Percentiles rank a stretch among this genome's conserved stretches.
Conservation (phyloP, 37 sponge, comb jelly and placozoan species). For the Beroe ovata region DNA sequence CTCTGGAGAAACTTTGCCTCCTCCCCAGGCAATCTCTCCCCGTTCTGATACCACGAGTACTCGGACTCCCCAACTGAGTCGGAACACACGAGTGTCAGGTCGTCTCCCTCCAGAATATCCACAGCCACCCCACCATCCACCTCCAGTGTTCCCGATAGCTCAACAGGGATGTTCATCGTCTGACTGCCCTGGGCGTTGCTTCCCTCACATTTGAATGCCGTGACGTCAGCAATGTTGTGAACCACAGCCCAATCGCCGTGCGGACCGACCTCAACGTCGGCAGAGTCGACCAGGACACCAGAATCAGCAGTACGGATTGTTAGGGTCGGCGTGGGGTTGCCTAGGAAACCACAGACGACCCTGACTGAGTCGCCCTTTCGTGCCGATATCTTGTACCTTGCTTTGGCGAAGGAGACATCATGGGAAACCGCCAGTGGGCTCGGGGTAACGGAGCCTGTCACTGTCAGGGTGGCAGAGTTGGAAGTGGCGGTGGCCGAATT, state of each 20-base stretch:
- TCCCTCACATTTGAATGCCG: slow-evolving; percentile 28
- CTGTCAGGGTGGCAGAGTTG: not conserved
- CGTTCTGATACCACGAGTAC: slow-evolving; percentile 23
- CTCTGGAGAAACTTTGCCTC: not conserved
- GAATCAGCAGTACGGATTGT: not conserved
- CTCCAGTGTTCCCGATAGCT: slow-evolving; percentile 12
- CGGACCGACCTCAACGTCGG: not conserved
- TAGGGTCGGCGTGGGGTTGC: slow-evolving; percentile 34
- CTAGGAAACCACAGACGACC: slow-evolving; percentile 45
- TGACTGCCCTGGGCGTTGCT: not conserved
- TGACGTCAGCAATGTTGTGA: not conserved
- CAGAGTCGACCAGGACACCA: not conserved
- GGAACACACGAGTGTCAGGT: slow-evolving; percentile 2
- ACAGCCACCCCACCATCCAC: slow-evolving; percentile 18
- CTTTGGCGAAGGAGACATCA: slow-evolving; percentile 28
- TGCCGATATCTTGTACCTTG: slow-evolving; percentile 25
- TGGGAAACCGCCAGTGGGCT: not conserved
- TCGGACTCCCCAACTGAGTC: not conserved
- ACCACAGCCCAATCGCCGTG: not conserved
- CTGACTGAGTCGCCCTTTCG: slow-evolving; percentile 43
- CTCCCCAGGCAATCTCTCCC: not conserved
- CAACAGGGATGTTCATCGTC: slow-evolving; percentile 42
- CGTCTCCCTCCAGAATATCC: slow-evolving; percentile 27
- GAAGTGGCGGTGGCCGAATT: not conserved
- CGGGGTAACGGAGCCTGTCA: not conserved